Conservation (phyloP, 2,888 invertebrate genomes). For the Lithosia quadra region DNA sequence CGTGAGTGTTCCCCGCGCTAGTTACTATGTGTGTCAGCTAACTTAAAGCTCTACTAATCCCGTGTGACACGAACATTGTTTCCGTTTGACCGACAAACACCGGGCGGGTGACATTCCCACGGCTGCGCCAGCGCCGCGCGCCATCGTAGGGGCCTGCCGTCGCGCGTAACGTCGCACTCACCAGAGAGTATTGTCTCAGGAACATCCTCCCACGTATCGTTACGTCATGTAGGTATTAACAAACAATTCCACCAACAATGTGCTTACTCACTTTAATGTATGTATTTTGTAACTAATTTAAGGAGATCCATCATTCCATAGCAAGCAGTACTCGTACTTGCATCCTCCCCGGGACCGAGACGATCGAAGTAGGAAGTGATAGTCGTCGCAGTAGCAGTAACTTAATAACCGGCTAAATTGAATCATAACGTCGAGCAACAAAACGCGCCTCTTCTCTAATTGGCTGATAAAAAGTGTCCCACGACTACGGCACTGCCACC, state of each 20-base stretch:
- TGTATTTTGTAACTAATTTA: neutral
- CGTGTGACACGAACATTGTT: constrained; percentile 5
- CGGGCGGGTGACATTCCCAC: constrained; percentile 1
- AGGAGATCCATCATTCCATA: neutral
- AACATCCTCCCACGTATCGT: neutral
- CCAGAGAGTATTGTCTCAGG: neutral
- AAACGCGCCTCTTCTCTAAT: constrained; percentile 19
- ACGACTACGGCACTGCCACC: constrained; percentile 11
- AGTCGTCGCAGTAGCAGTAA: constrained; percentile 13
- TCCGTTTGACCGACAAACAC: constrained; percentile 11
- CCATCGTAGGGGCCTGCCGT: neutral
- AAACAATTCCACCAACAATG: neutral
- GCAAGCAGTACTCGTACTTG: neutral
- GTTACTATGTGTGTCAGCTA: constrained; percentile 7
- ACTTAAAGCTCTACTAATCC: constrained; percentile 15
- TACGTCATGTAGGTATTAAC: neutral
- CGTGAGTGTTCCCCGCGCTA: constrained; percentile 6
- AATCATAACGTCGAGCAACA: constrained; percentile 21
- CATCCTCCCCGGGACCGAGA: neutral
- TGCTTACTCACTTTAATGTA: neutral
- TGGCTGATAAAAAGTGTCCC: constrained; percentile 17
- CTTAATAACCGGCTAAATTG: constrained; percentile 26
- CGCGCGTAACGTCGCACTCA: neutral
- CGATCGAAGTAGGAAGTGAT: constrained; percentile 16
- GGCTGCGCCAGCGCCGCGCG: neutral